A percentile compares a stretch with the other conserved stretches of the same genome.
Conservation (phyloP, 2,797 vertebrate genomes). For the Anguilla obscura region DNA sequence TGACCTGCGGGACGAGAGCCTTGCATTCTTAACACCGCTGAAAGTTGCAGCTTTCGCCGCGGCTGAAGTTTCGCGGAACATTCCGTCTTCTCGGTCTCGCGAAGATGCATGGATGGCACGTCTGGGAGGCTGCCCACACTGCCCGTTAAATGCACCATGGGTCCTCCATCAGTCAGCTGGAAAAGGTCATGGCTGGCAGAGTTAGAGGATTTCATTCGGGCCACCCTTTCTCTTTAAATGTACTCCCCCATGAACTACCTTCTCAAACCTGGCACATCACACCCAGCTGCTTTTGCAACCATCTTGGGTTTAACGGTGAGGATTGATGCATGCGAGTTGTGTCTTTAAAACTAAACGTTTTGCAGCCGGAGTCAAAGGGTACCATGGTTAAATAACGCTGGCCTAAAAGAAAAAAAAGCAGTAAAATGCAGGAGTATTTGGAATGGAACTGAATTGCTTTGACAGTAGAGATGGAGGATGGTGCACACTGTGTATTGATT, state of each 20-base stretch:
- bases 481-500: background rate
- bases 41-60: background rate
- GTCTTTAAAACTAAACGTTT: background rate
- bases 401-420: background rate
- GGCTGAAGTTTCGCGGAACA: background rate
- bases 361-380: background rate
- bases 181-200: constrained; percentile 14
- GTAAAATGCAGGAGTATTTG: background rate
- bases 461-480: background rate
- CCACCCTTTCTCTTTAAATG: background rate
- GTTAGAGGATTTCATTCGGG: background rate
- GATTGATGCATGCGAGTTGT: background rate
- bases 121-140: background rate
- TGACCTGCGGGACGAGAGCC: background rate
- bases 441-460: background rate
- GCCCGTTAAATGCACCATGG: background rate
- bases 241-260: background rate
- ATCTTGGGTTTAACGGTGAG: background rate
- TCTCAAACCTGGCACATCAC: background rate
- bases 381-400: background rate
- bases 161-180: constrained; percentile 13
- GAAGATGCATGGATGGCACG: background rate
- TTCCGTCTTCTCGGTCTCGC: background rate
- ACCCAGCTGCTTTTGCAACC: background rate
- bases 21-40: background rate